Conservation (phyloP, 2,113 vertebrate species). For the Polyodon spathula region DNA sequence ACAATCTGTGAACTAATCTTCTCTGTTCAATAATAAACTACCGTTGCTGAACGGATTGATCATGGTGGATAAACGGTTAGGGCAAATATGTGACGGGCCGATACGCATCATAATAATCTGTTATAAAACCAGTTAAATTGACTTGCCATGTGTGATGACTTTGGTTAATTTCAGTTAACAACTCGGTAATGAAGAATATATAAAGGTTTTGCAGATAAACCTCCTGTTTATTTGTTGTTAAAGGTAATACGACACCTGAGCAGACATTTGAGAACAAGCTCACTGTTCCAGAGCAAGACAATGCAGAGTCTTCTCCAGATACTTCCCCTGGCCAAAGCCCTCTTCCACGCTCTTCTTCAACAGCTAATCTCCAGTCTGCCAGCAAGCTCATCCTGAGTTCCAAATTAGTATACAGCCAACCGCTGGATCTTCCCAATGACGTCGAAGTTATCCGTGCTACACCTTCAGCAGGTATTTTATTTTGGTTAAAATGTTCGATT, state of each 20-base stretch:
- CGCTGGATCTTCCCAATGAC: conserved; percentile 76
- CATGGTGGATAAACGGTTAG: too few relatives aligned
- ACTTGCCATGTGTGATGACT: too few relatives aligned
- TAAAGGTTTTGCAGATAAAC: conserved; percentile 4
- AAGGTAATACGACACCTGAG: conserved; percentile 43
- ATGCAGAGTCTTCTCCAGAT: conserved; percentile 75
- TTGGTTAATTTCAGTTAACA: too few relatives aligned
- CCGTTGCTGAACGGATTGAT: too few relatives aligned
- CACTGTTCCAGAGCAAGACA: conserved; percentile 60
- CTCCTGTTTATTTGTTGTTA: not conserved
- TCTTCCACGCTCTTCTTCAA: conserved; percentile 84
- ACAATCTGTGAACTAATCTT: too few relatives aligned
- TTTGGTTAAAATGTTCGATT: not conserved
- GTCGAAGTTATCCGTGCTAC: conserved; percentile 91
- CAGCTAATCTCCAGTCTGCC: conserved; percentile 91
- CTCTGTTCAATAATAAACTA: too few relatives aligned
- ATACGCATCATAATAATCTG: too few relatives aligned
- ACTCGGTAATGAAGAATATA: not conserved
- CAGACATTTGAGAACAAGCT: conserved; percentile 68
- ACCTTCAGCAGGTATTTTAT: conserved; percentile 80
- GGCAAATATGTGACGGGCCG: too few relatives aligned
- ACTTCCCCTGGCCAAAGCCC: conserved; percentile 63
- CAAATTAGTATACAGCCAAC: conserved; percentile 81
- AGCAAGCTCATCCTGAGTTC: conserved; percentile 96
- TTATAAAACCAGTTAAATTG: too few relatives aligned